Base-by-base conservation (phyloP, 2,797 vertebrate species). In the Huso huso region DNA sequence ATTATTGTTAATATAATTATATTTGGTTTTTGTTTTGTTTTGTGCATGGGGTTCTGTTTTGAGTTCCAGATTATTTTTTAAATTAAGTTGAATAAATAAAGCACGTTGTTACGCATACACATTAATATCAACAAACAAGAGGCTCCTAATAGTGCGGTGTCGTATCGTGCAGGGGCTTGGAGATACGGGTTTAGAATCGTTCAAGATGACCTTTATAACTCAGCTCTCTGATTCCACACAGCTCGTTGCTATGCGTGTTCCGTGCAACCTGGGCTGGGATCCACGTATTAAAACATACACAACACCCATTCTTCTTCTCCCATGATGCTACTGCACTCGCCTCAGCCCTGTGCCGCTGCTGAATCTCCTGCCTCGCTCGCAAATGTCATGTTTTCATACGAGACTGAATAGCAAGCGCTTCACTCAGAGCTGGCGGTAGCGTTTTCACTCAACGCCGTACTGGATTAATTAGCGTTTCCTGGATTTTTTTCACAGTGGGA, bases 201-300 rank as follows among this genome's bases (percentile, higher is more conserved):
- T 37, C 23, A 37, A 37, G 23, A 37, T 37, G 2, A 37, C 55
- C 55, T 13, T n/a, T n/a, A 11, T 4, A 6, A 12, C 8, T 57
- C 55, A 58, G 12, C 7, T n/a, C 55, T 4, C 55, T 13, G 11
- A 58, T 58, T 58, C 23, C 23, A 4, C 23, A 37, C 23, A 37
- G 55, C 23, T 37, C n/a, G 66, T 58, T 64, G 53, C 51, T 67
- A 61, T 37, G 23, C 10, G 49, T 57, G 57, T 37, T 23, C 15
- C 4, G 62, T 37, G 37, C 73, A 67, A 70, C 68, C 72, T 69
- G 77, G 69, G 74, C 75, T 77, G 69, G 78, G 75, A 18, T 78
- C 63, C 62, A 74, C 76, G 74, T 77, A 73, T 74, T 12, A 0
- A 62, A 66, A 18, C 51, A 62, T 23, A 48, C 64, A 10, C 13